Evolutionary conservation across 2,888 invertebrate species (phyloP).

Genomic region (Pilophorus perplexus): DNA sequence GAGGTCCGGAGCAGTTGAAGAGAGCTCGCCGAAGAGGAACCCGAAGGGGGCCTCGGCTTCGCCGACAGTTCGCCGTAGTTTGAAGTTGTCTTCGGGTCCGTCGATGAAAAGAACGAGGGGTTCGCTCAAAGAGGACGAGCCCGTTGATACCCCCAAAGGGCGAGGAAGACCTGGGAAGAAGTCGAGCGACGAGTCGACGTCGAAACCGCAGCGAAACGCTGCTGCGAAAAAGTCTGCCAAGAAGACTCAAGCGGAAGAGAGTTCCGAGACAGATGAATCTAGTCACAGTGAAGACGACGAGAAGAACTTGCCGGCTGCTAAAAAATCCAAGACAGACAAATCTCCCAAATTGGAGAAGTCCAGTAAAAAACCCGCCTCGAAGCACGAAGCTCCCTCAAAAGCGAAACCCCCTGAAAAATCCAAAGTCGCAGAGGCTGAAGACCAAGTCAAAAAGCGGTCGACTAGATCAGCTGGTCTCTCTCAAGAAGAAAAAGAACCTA

Average conservation of each 20-base stretch:
- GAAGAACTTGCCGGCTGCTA: not conserved
- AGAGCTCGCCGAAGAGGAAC: not conserved
- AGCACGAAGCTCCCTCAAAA: too few species aligned
- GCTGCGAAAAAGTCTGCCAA: not conserved
- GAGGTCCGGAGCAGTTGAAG: constrained; percentile 1
- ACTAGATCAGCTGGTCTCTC: constrained; percentile 19
- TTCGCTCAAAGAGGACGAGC: not conserved
- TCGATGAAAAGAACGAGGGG: not conserved
- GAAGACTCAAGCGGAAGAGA: not conserved
- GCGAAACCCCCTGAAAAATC: not conserved
- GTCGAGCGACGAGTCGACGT: not conserved
- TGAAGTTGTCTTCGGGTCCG: constrained; percentile 1
- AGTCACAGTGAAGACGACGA: constrained; percentile 24
- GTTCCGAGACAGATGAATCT: constrained; percentile 18
- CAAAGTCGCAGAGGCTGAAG: constrained; percentile 10
- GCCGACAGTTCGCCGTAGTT: not conserved
- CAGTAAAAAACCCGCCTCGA: too few species aligned
- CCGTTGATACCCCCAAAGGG: not conserved
- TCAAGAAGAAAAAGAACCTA: too few species aligned
- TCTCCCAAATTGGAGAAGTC: too few species aligned
- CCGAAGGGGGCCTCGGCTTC: not conserved
- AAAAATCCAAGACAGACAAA: constrained; percentile 12
- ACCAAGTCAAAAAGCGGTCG: constrained; percentile 13
- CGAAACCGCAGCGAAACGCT: not conserved
- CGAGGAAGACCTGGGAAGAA: not conserved